Base-by-base conservation (phyloP, 1,140 invertebrate genomes). In the Nebria ingens region DNA sequence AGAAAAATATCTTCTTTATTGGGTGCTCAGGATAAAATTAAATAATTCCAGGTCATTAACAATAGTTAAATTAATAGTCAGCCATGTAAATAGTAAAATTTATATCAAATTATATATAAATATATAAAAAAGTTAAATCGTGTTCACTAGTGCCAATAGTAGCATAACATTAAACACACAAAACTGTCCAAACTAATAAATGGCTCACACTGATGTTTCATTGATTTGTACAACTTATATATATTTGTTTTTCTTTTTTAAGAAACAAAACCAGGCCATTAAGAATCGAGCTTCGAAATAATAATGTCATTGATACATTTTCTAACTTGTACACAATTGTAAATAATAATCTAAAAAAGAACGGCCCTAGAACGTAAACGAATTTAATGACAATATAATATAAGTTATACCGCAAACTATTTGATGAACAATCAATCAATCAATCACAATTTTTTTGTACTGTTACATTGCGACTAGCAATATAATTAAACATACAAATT, bases 361-460 rank as follows among this genome's bases (percentile, higher is more conserved):
- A 45, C 40, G 40, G 40, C 40, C 9, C 40, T 45, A 45, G 40
- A 45, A 12, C 9, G n/a, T 9, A 45, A 62, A 61, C 62, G 63
- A 65, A 65, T 63, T 65, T 63, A 63, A 55, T 58, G 63, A 65
- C 63, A 65, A 65, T 65, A 65, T 58, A n/a, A n/a, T n/a, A 58
- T 52, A 17, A 51, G 21, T 45, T 45, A 45, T 17, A 12, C 9
- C 40, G n/a, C 6, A 45, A 45, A 45, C 15, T 45, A 45, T 45
- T 11, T 45, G 15, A 6, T 45, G 40, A 45, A 45, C 40, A 45
- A 45, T 45, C 25, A 34, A 9, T n/a, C n/a, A n/a, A n/a, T n/a
- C n/a, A n/a, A 34, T 9, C 40, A 45, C 40, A 45, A n/a, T n/a
- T n/a, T n/a, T 45, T 45, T 45, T 45, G 40, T 45, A 45, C 40